Evolutionary conservation across 1,140 invertebrate genomes (phyloP), one percentile per base, ranked within the genome.

Genomic region (Bombus turneri): DNA sequence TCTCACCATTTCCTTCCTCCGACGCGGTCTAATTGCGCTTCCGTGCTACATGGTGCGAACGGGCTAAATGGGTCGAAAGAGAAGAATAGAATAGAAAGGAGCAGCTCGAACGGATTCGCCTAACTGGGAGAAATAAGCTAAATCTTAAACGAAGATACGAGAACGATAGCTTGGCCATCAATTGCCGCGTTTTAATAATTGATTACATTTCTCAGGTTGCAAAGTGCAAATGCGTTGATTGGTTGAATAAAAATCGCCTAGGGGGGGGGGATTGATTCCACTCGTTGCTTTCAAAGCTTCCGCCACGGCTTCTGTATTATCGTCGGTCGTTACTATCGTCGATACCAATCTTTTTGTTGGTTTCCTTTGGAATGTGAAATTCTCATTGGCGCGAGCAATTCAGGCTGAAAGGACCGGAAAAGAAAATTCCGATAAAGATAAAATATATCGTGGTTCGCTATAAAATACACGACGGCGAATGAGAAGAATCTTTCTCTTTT

Each of bases 1-100:
- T 80, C 62, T 43, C 57, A 22, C 71, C 43, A n/a, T 74, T 81
- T 85, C 71, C 83, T 73, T 85, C 53, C 78, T 72, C 78, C 78
- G 53, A 68, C 78, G 43, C 78, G 77, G 83, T 81, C 43, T 81
- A 85, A 85, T 85, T 81, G 78, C 78, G 78, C 78, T 81, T 81
- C 78, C 83, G 71, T 68, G 83, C 43, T 74, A 64, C 69, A 74
- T 22, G 41, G 41, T 28, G 78, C 57, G 57, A 85, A 74, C 59
- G 34, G 47, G 59, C 28, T 72, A 85, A 85, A 85, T 74, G 77
- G 41, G 59, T 43, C 22, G 71, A 74, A 81, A 74, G 43, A 85
- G 64, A 69, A 25, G 64, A 43, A 43, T 62, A 79, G 39, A 83
- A 68, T 39, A 62, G 39, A 31, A n/a, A 31, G 28, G 6, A 25